Conservation (phyloP, 2,797 vertebrate species). For the Tiaroga cobitis region DNA sequence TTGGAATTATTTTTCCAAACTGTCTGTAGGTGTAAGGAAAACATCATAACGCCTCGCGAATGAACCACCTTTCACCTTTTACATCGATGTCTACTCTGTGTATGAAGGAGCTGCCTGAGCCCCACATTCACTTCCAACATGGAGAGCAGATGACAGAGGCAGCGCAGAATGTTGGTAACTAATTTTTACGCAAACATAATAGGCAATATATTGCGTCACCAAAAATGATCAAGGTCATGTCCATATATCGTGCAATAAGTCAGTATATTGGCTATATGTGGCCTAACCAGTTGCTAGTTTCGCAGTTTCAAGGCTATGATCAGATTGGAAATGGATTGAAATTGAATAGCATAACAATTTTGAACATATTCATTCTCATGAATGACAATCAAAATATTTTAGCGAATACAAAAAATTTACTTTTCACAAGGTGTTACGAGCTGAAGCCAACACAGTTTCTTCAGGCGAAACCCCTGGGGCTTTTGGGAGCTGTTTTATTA, state of each 20-base stretch:
- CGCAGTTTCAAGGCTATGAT: conserved; percentile 70
- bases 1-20: too few species aligned
- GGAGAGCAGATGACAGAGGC: not conserved
- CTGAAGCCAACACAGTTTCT: conserved; percentile 68
- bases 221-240: not conserved
- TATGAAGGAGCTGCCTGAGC: too few species aligned
- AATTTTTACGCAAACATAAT: too few species aligned
- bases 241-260: not conserved
- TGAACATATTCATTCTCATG: conserved; percentile 29
- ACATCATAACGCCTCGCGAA: too few species aligned
- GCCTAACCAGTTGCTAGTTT: conserved; percentile 65
- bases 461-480: conserved; percentile 69
- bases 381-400: conserved; percentile 74
- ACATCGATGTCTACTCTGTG: too few species aligned
- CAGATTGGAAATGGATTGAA: conserved; percentile 75
- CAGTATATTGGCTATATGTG: too few species aligned
- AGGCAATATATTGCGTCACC: too few species aligned
- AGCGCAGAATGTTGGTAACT: too few species aligned
- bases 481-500: conserved; percentile 78
- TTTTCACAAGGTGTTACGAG: conserved; percentile 72
- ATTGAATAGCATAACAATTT: conserved; percentile 58
- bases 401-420: conserved; percentile 72
- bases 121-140: not conserved
- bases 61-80: too few species aligned
- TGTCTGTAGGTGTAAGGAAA: too few species aligned